Evolutionary conservation across 2,113 vertebrate species (phyloP).

Genomic region (Etia nguti): DNA sequence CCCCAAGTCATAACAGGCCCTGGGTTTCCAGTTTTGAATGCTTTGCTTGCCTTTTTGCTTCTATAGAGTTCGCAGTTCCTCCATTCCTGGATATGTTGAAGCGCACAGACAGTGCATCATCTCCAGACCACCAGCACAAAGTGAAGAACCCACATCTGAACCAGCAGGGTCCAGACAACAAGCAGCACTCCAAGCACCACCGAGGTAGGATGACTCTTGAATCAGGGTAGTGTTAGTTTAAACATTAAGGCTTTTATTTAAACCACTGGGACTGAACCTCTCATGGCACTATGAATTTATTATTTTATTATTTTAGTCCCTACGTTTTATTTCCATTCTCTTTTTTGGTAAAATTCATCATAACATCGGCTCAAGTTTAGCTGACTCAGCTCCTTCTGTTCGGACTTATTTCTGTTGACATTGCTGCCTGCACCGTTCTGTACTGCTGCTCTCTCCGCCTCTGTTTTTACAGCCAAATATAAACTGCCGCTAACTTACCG

Average conservation of each 20-base stretch:
- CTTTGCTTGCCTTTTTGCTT: background rate
- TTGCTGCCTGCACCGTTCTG: background rate
- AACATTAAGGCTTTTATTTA: background rate
- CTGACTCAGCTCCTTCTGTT: background rate
- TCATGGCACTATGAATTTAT: rapidly evolving
- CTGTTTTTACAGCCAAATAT: background rate
- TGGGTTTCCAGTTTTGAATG: background rate
- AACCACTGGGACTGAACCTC: background rate
- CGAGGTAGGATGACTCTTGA: background rate
- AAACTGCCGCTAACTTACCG: rapidly evolving
- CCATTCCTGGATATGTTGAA: constrained; percentile 76
- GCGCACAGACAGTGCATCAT: constrained; percentile 40
- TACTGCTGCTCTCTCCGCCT: rapidly evolving
- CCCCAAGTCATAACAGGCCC: rapidly evolving
- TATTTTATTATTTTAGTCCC: background rate
- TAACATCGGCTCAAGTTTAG: background rate
- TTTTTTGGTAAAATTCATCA: background rate
- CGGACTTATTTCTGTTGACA: background rate
- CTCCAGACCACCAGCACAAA: constrained; percentile 52
- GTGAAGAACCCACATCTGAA: constrained; percentile 26
- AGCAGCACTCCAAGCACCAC: constrained; percentile 27
- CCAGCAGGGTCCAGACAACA: constrained; percentile 32
- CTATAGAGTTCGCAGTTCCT: constrained; percentile 68
- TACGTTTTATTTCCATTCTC: background rate
- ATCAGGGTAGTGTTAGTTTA: rapidly evolving